Base-by-base conservation (phyloP, 2,113 vertebrate species). In the Nematolebias whitei region DNA sequence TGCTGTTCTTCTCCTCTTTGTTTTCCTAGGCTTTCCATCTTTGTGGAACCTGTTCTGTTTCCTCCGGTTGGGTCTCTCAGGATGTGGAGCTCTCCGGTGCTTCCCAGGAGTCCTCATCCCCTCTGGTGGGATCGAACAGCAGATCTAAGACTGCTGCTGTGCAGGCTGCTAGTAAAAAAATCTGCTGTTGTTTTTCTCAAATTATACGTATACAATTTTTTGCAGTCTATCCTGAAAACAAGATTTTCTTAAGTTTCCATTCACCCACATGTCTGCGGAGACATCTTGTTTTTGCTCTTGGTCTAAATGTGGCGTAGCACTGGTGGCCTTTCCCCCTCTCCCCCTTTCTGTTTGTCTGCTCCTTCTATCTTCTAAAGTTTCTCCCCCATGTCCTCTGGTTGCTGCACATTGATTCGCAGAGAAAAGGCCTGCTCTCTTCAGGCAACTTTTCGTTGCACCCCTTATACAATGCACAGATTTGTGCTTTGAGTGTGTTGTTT, bases 11-110 rank as follows among this genome's bases (percentile, higher is more conserved):
- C 65, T 70, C 71, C 88, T 78, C 45, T 75, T 71, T 49, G 52
- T 68, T 82, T 69, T 78, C 78, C 76, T 90, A 82, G 85, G 75
- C 70, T 72, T 68, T 66, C 86, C 85, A 80, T 80, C 78, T 70
- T 79, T 62, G 65, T 45, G 13, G 51, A 63, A 3, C 38, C 70
- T 40, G 16, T 58, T 61, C 73, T 68, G 66, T 68, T 78, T 78
- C 74, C 83, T 82, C 54, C 71, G 74, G 72, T 63, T 82, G 12
- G 35, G 52, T 66, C 66, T 59, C 68, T 79, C 71, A 51, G 74
- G 72, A 73, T 79, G 87, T 76, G 83, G 70, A 54, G 63, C 63
- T 84, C 75, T 74, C 76, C 47, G 43, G 29, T 38, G 64, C 80
- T 68, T 80, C 65, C 79, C 69, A 35, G 79, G 78, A 75, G 62